A percentile compares a stretch with the other conserved stretches of the same genome.
phyloP scores from a whole-genome alignment of 35 echinoderm and acorn worm genomes.

The Hemicentrotus pulcherrimus region DNA sequence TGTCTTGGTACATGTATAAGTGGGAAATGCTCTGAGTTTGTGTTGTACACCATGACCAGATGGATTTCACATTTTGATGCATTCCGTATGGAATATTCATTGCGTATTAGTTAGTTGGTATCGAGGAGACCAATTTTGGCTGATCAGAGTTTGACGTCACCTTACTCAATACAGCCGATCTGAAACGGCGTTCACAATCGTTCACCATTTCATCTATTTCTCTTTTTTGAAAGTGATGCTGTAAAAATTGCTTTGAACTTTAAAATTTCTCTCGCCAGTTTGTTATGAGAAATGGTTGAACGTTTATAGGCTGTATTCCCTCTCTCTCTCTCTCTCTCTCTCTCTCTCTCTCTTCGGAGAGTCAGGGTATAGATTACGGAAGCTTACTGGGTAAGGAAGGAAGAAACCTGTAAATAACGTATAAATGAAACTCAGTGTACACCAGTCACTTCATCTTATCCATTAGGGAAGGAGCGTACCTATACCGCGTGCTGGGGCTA shows the following conservation, averaged over 20 bases:
- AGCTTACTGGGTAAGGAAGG: background rate
- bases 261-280: background rate
- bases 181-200: background rate
- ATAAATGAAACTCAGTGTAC: background rate
- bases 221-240: background rate
- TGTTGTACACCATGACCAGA: background rate
- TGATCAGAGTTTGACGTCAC: constrained; percentile 10
- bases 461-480: background rate
- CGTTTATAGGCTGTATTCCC: background rate
- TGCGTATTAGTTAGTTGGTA: background rate
- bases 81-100: background rate
- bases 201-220: background rate
- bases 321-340: too few species aligned
- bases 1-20: background rate
- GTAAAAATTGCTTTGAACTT: background rate
- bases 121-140: background rate
- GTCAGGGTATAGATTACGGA: background rate
- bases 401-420: background rate
- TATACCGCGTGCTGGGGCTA: background rate
- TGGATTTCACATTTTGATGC: background rate
- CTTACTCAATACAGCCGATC: background rate
- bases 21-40: background rate
- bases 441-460: background rate
- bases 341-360: background rate
- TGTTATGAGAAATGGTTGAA: background rate